Evolutionary conservation across 2,797 vertebrate species (phyloP).

Genomic region (Dryobates pubescens): DNA sequence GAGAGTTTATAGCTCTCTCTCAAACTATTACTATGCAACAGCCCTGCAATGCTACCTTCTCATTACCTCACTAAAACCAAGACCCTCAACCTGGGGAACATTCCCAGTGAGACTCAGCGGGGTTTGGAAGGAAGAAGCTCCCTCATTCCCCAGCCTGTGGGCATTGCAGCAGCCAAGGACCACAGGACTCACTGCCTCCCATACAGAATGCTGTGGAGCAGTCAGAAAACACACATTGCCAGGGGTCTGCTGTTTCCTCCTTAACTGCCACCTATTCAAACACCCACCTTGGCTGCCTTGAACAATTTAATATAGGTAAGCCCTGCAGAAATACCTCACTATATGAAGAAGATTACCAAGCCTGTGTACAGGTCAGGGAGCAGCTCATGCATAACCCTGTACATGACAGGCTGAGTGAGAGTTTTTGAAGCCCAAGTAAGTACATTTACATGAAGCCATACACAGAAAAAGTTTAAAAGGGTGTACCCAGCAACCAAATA

Average conservation of each 20-base stretch:
- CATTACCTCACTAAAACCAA: background rate
- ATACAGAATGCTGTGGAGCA: fast-evolving
- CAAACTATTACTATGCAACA: background rate
- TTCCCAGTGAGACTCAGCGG: background rate
- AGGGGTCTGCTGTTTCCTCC: background rate
- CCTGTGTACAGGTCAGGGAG: fast-evolving
- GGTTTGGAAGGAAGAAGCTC: background rate
- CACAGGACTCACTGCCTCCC: fast-evolving
- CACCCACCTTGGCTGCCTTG: too few species aligned
- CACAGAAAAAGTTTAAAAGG: fast-evolving
- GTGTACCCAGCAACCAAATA: background rate
- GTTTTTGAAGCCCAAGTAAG: background rate
- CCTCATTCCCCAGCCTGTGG: background rate
- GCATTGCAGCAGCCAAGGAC: background rate
- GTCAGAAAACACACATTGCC: background rate
- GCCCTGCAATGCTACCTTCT: background rate
- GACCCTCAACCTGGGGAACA: background rate
- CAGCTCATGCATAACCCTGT: fast-evolving
- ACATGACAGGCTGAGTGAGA: background rate
- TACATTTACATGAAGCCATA: background rate
- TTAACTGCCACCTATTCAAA: background rate
- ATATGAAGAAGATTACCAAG: background rate
- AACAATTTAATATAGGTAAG: background rate
- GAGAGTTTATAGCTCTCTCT: background rate
- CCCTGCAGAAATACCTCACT: background rate